phyloP scores from a whole-genome alignment of 2,888 invertebrate genomes.

The Hypomecis punctinalis region DNA sequence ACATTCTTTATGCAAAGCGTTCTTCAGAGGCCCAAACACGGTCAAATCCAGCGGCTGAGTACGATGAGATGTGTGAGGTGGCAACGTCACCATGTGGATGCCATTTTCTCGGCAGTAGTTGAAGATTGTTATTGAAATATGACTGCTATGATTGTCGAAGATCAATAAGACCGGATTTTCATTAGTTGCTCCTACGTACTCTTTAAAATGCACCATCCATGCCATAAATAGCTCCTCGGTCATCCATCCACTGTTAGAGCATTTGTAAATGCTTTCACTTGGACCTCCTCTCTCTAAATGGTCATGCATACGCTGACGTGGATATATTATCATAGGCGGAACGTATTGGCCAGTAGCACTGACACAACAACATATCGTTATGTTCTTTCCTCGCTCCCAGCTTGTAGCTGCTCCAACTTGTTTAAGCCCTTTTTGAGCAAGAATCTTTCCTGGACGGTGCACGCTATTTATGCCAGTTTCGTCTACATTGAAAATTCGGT shows the following conservation, averaged over 20 bases:
- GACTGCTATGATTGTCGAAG: constrained; percentile 20
- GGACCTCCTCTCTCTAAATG: not conserved
- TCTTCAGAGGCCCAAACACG: constrained; percentile 16
- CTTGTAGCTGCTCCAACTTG: constrained; percentile 12
- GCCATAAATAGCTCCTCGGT: not conserved
- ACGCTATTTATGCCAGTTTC: constrained; percentile 21
- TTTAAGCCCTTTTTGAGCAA: constrained; percentile 14
- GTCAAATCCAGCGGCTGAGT: constrained; percentile 13
- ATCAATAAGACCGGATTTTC: constrained; percentile 23
- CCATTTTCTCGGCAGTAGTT: constrained; percentile 17
- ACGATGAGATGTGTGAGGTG: constrained; percentile 18
- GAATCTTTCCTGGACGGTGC: constrained; percentile 11
- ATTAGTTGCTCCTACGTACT: constrained; percentile 8
- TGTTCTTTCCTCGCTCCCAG: constrained; percentile 16
- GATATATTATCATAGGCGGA: not conserved
- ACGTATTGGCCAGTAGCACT: constrained; percentile 19
- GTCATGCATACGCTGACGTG: not conserved
- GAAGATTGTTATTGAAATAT: constrained; percentile 13
- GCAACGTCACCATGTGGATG: constrained; percentile 19
- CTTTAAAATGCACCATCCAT: constrained; percentile 8
- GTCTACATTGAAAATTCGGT: constrained; percentile 17
- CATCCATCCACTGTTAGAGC: not conserved
- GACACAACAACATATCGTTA: constrained; percentile 4
- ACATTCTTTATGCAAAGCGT: constrained; percentile 12
- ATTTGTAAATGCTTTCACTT: not conserved